Evolutionary conservation across 2,888 invertebrate species (phyloP).

Genomic region (Kryphioiulus occultus): DNA sequence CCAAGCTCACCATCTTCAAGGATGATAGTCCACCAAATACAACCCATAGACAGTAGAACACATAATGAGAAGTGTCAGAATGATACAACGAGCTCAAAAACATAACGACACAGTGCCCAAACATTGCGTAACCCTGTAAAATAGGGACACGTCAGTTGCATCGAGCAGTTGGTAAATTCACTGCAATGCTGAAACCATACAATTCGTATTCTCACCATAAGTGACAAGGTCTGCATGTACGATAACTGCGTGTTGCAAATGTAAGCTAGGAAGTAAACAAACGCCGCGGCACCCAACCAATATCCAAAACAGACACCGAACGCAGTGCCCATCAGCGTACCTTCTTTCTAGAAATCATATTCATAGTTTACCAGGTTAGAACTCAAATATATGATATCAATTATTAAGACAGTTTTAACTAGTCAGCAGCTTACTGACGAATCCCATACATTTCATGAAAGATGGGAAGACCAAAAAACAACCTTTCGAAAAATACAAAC

Average conservation of each 20-base stretch:
- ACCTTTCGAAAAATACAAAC: no score
- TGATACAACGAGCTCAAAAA: conserved; percentile 64
- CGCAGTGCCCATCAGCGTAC: conserved; percentile 66
- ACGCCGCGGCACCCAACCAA: conserved; percentile 63
- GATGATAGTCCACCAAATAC: conserved; percentile 63
- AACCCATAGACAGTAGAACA: conserved; percentile 63
- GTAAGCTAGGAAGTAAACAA: conserved; percentile 62
- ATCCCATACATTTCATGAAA: no score
- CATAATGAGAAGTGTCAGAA: conserved; percentile 63
- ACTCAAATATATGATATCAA: conserved; percentile 52
- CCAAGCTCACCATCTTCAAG: conserved; percentile 61
- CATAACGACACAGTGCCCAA: conserved; percentile 64
- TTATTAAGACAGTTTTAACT: no score
- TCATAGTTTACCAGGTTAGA: not conserved
- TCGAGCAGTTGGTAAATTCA: not conserved
- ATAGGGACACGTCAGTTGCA: not conserved
- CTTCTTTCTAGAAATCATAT: conserved; percentile 62
- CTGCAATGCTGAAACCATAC: not conserved
- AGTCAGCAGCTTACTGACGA: no score
- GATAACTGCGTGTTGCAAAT: conserved; percentile 63
- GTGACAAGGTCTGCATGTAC: conserved; percentile 62
- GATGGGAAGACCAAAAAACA: no score
- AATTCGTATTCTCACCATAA: conserved; percentile 62
- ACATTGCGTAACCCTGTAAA: conserved; percentile 64
- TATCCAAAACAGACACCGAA: conserved; percentile 66